Percentiles rank a stretch among this genome's conserved stretches.
These are phyloP conservation scores for Phoxinus phoxinus DNA, from an alignment of 2,113 vertebrate genomes.

Conservation along the genomic window DNA sequence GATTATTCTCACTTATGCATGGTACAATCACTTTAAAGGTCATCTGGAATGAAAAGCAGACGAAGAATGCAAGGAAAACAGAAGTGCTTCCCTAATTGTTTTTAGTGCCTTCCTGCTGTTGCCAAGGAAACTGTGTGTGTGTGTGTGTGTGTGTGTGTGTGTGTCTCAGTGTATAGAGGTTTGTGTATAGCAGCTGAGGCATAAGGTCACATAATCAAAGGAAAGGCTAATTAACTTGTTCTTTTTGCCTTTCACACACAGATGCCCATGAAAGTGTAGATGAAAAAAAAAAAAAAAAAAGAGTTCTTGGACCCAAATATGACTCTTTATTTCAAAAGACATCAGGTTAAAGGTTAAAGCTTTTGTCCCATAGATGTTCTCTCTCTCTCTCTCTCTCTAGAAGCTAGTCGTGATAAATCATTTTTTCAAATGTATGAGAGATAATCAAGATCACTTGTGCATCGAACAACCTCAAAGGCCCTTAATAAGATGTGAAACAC, in stretches of 20 bases:
- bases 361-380: neutral
- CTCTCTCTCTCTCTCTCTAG: neutral
- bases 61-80: neutral
- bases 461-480: neutral
- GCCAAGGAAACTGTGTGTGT: slow-evolving; percentile 31
- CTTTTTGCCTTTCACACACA: neutral
- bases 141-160: neutral
- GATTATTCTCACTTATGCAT: neutral
- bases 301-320: neutral
- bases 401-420: neutral
- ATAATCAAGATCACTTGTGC: neutral
- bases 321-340: neutral
- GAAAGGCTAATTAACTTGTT: neutral
- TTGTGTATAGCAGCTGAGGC: slow-evolving; percentile 1
- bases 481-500: slow-evolving; percentile 26
- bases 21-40: slow-evolving; percentile 27
- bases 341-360: slow-evolving; percentile 1
- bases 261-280: neutral
- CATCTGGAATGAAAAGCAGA: slow-evolving; percentile 22
- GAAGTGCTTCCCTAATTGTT: slow-evolving; percentile 31
- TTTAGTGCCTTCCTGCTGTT: slow-evolving; percentile 33
- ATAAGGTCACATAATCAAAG: neutral
- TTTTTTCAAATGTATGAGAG: slow-evolving; percentile 12
- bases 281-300: neutral
- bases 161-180: neutral